phyloP scores from a whole-genome alignment of 1,140 invertebrate species.

The Drosophila willistoni region DNA sequence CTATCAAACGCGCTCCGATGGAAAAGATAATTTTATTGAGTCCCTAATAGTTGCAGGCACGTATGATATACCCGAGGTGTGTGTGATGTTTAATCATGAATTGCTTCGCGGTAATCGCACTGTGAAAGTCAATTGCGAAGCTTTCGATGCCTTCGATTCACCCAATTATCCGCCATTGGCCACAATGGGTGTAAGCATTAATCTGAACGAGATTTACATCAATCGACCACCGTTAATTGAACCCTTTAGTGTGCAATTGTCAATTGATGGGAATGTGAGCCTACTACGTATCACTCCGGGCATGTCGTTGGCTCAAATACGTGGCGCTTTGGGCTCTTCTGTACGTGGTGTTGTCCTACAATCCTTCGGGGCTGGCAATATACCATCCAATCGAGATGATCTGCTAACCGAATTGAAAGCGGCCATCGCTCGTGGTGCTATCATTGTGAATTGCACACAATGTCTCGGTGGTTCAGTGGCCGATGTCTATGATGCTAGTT shows the following conservation, averaged over 20 bases:
- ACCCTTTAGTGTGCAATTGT: conserved; percentile 90
- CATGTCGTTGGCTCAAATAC: conserved; percentile 91
- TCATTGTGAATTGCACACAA: conserved; percentile 97
- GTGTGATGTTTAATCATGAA: conserved; percentile 94
- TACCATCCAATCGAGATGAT: conserved; percentile 92
- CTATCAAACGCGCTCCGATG: conserved; percentile 95
- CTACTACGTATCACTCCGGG: conserved; percentile 94
- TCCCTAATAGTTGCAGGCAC: conserved; percentile 96
- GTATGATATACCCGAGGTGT: conserved; percentile 96
- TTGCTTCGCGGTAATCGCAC: conserved; percentile 95
- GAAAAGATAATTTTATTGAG: conserved; percentile 95
- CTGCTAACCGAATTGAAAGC: conserved; percentile 89
- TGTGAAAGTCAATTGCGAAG: conserved; percentile 91
- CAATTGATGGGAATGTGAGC: conserved; percentile 92
- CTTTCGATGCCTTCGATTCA: conserved; percentile 94
- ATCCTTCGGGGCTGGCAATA: conserved; percentile 96
- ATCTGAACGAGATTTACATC: conserved; percentile 89
- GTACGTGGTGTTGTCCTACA: conserved; percentile 95
- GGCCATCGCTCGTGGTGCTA: conserved; percentile 91
- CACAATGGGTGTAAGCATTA: conserved; percentile 89
- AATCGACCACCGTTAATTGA: conserved; percentile 90
- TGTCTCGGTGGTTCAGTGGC: conserved; percentile 91
- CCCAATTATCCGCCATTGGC: conserved; percentile 94
- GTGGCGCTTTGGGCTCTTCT: conserved; percentile 91
- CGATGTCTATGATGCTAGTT: conserved; percentile 92